A percentile compares a stretch with the other conserved stretches of the same genome.
phyloP scores from a whole-genome alignment of 2,888 invertebrate genomes.

The Chymomyza procnemis region DNA sequence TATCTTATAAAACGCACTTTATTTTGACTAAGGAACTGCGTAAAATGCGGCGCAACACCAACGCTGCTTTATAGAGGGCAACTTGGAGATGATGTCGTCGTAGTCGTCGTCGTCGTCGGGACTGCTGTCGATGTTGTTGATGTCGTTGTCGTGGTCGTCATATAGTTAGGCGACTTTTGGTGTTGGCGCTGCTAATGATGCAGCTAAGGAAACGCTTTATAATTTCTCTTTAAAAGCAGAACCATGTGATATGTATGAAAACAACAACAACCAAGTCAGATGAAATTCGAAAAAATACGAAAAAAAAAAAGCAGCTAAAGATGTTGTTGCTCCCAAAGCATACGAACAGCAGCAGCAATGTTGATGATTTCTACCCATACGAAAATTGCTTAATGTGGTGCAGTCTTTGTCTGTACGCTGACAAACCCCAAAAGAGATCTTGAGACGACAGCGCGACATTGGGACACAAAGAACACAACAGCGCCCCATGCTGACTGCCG shows the following conservation, averaged over 20 bases:
- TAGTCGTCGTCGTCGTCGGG: conserved; percentile 30
- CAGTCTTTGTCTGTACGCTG: conserved; percentile 51
- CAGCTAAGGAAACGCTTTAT: conserved; percentile 78
- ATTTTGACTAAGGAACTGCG: conserved; percentile 69
- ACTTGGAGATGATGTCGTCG: neutral
- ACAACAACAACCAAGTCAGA: conserved; percentile 19
- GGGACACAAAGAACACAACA: neutral
- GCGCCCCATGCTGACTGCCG: conserved; percentile 53
- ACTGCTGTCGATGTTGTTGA: conserved; percentile 29
- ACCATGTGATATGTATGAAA: conserved; percentile 60
- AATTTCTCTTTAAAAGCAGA: conserved; percentile 70
- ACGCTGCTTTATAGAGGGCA: conserved; percentile 10
- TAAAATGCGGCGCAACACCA: conserved; percentile 63
- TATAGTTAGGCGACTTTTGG: conserved; percentile 74
- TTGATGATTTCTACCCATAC: conserved; percentile 47
- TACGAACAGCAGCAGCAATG: conserved; percentile 6
- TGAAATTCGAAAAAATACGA: neutral
- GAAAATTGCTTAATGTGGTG: conserved; percentile 59
- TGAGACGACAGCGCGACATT: conserved; percentile 7
- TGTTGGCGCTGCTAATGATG: conserved; percentile 78
- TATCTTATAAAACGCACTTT: conserved; percentile 31
- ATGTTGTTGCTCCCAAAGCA: conserved; percentile 53
- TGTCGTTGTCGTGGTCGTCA: conserved; percentile 26
- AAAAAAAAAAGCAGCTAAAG: conserved; percentile 43
- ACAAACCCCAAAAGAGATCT: conserved; percentile 27